A percentile compares a stretch with the other conserved stretches of the same genome.
phyloP scores from a whole-genome alignment of 2,888 invertebrate species.

The Frankliniella intonsa region DNA sequence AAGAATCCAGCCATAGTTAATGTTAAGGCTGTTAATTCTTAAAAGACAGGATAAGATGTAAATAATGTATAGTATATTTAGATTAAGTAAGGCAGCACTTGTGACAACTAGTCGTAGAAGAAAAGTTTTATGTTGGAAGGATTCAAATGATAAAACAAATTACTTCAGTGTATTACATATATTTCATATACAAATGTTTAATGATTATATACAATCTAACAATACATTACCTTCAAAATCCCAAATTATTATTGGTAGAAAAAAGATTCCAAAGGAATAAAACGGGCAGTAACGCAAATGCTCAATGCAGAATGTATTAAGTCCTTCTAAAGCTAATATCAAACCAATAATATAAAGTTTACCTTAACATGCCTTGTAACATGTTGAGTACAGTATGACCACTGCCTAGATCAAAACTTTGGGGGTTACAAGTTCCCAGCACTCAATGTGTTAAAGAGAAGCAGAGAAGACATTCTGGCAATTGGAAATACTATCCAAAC shows the following conservation, averaged over 20 bases:
- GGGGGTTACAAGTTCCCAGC: too few relatives aligned
- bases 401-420: background rate
- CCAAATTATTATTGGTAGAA: background rate
- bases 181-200: constrained; percentile 6
- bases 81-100: too few relatives aligned
- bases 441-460: too few relatives aligned
- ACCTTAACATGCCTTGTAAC: background rate
- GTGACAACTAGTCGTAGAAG: too few relatives aligned
- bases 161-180: background rate
- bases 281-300: background rate
- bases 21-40: too few relatives aligned
- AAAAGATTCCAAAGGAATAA: background rate
- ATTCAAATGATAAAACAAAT: background rate
- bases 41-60: too few relatives aligned
- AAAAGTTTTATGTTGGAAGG: background rate
- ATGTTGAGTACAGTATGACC: background rate
- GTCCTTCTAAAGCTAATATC: too few relatives aligned
- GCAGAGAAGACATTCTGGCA: too few relatives aligned
- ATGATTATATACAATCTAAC: background rate
- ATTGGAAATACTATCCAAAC: too few relatives aligned
- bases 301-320: too few relatives aligned
- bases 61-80: too few relatives aligned
- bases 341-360: background rate
- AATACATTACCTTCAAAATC: background rate
- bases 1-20: too few relatives aligned